Percentiles rank a stretch among this genome's conserved stretches.
Evolutionary conservation across 2,113 vertebrate genomes (phyloP).

Genomic region (Sander lucioperca): DNA sequence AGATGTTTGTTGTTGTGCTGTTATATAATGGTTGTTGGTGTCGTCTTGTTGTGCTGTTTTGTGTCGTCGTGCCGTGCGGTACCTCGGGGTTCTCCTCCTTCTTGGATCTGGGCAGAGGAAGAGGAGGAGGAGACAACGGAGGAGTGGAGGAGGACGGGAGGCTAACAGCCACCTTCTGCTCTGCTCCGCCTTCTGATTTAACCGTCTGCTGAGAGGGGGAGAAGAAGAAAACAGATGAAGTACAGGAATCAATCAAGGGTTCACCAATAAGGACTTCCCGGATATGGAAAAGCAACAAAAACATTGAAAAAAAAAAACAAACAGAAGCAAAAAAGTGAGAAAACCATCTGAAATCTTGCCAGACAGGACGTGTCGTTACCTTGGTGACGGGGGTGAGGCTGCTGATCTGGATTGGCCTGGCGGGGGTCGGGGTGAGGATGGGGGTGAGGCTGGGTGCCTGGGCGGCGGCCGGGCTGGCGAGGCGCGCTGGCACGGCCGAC

Average conservation of each 20-base stretch:
- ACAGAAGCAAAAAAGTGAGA: too few species aligned
- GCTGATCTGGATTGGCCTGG: slow-evolving; percentile 95
- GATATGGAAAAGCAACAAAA: too few species aligned
- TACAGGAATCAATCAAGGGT: too few species aligned
- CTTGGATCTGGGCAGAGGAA: slow-evolving; percentile 87
- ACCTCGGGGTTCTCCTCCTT: slow-evolving; percentile 96
- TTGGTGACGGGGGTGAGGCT: slow-evolving; percentile 93
- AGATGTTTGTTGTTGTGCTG: too few species aligned
- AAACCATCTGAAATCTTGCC: too few species aligned
- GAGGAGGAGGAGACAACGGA: slow-evolving; percentile 85
- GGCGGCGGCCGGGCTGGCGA: slow-evolving; percentile 87
- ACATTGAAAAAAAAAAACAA: too few species aligned
- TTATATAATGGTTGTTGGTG: too few species aligned
- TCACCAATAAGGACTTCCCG: too few species aligned
- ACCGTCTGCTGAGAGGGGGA: slow-evolving; percentile 77
- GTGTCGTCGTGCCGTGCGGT: too few species aligned
- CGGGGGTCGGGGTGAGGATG: slow-evolving; percentile 61
- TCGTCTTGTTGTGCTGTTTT: too few species aligned
- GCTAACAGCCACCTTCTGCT: slow-evolving; percentile 88
- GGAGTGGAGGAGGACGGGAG: slow-evolving; percentile 84
- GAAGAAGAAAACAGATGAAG: neutral
- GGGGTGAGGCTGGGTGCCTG: slow-evolving; percentile 68
- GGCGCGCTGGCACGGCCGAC: slow-evolving; percentile 79
- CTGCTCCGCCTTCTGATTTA: slow-evolving; percentile 90
- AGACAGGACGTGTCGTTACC: slow-evolving; percentile 73